Evolutionary conservation across 2,797 vertebrate species (phyloP), one percentile per base, ranked within the genome.

Genomic region (Phataginus tricuspis): DNA sequence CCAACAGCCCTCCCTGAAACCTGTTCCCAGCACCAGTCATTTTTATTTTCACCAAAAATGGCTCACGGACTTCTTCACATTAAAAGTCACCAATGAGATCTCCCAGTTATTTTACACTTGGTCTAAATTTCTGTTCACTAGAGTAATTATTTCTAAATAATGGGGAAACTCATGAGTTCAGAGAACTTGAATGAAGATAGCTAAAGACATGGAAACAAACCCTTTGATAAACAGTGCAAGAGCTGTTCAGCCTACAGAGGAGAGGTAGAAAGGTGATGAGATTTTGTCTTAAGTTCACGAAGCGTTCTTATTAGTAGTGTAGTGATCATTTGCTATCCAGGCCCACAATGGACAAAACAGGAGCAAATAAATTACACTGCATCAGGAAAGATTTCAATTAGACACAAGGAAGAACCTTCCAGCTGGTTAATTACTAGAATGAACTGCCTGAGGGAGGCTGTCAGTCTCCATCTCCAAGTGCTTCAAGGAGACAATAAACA

Each of bases 381-480:
- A 88, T 49, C 63, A 71, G 74, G 57, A 82, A 88, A 68, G 53
- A 94, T 90, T 96, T 92, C 90, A 95, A 75, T 96, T 85, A 95
- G 55, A 96, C 51, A 78, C 25, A 95, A 96, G 59, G 57, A 92
- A 96, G 85, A 37, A 34, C 3, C 55, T 89, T 80, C 84, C 45
- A 72, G 75, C 29, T 88, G 78, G 86, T 93, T 94, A 80, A 96
- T 92, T 77, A 71, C 68, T 79, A 37, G 69, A 74, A 88, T 75
- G 78, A 95, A 90, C 45, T 66, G 59, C 23, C 3, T 42, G 45
- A 64, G 42, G 53, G 45, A 92, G 14, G 21, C n/a, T 79, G 25
- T 78, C 59, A 3, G 37, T 84, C 63, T 75, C 94, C 2, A 85
- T 49, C 79, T 78, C 78, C 42, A 71, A 94, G 27, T 16, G 27